Percentiles rank a stretch among this genome's conserved stretches.
phyloP scores from a whole-genome alignment of 2,888 invertebrate genomes.

The Idaea aversata region DNA sequence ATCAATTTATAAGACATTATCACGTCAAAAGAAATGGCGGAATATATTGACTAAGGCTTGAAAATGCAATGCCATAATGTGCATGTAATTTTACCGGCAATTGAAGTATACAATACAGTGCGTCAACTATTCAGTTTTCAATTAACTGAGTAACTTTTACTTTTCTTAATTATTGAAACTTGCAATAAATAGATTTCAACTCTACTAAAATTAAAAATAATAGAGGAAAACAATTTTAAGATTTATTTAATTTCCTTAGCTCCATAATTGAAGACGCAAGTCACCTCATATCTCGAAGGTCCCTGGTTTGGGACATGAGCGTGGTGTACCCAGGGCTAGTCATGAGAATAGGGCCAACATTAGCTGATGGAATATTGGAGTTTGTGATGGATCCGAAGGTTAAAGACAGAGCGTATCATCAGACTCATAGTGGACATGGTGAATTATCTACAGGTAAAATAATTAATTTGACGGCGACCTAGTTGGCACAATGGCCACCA shows the following conservation, averaged over 20 bases:
- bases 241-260: slow-evolving; percentile 53
- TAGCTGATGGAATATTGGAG: slow-evolving; percentile 86
- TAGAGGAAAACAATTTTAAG: too few relatives aligned
- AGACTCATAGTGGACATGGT: slow-evolving; percentile 63
- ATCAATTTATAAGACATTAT: too few relatives aligned
- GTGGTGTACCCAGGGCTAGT: slow-evolving; percentile 86
- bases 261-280: slow-evolving; percentile 85
- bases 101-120: too few relatives aligned
- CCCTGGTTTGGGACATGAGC: slow-evolving; percentile 87
- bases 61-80: too few relatives aligned
- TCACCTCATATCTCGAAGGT: slow-evolving; percentile 84
- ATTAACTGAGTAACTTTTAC: slow-evolving; percentile 3
- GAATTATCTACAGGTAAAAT: slow-evolving; percentile 82
- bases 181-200: too few relatives aligned
- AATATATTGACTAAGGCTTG: too few relatives aligned
- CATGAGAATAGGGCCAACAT: slow-evolving; percentile 87
- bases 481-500: too few relatives aligned
- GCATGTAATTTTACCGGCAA: too few relatives aligned
- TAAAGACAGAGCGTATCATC: slow-evolving; percentile 75
- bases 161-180: not conserved
- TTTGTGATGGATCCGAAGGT: slow-evolving; percentile 84
- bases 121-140: not conserved
- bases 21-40: too few relatives aligned
- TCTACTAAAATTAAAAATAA: too few relatives aligned
- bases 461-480: too few relatives aligned